Evolutionary conservation across 2,113 vertebrate species (phyloP), one percentile per base, ranked within the genome.

Genomic region (Odocoileus virginianus): DNA sequence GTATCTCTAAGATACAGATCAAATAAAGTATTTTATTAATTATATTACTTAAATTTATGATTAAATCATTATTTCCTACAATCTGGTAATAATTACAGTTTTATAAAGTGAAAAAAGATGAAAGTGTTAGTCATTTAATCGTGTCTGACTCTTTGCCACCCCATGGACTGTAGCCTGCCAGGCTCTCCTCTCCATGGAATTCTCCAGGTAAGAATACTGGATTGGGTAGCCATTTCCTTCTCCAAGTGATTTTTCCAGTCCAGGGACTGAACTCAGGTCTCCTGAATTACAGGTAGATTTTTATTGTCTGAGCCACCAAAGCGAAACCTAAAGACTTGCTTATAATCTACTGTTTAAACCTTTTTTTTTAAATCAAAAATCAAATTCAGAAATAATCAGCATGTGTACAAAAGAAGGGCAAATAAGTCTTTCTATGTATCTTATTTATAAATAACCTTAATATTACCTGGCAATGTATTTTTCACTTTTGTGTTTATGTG

Each of bases 401-500:
- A n/a, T n/a, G 9, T 84, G 14, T 54, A 45, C 15, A 55, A 57
- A 15, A 61, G 21, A 9, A 12, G 4, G 25, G 3, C 2, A 78
- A 95, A 89, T 50, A 57, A 78, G 96, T 97, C 92, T 93, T 91
- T 97, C 76, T 86, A 97, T 96, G 67, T 92, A 79, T 92, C 58
- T 78, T 27, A 81, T 90, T 96, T 96, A 74, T 92, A 95, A 97
- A 90, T 57, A 91, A 89, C 33, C 17, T 95, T 67, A 76, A 92
- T 93, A 94, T 97, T 98, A 97, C 86, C 97, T 23, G 17, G 67
- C 98, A 95, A 93, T 86, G 55, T 25, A 97, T 98, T 98, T 95
- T 98, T 98, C 97, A 97, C 58, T 98, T 98, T 98, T 97, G 91
- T 97, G 98, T 98, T 98, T 98, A 84, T 98, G 98, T 98, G 97